These are phyloP conservation scores for Neodiprion lecontei DNA, from an alignment of 1,140 invertebrate genomes.

Conservation along the genomic window DNA sequence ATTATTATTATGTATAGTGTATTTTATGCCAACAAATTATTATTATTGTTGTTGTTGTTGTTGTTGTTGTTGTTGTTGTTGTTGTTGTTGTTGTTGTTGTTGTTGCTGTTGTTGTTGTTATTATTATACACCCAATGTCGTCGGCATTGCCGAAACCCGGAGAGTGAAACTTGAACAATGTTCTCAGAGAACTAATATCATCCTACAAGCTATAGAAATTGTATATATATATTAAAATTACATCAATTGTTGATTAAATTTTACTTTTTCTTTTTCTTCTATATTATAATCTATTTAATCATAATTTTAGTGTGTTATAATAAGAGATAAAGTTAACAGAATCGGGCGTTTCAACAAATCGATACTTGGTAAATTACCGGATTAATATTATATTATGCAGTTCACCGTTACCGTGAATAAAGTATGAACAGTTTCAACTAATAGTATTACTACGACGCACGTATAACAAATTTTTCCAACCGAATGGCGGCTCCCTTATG, in stretches of 20 bases:
- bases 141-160: conserved; percentile 25
- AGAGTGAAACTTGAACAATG: conserved; percentile 54
- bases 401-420: conserved; percentile 23
- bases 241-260: conserved; percentile 38
- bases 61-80: background rate
- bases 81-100: background rate
- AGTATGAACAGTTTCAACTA: conserved; percentile 31
- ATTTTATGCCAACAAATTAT: no score
- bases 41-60: background rate
- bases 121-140: conserved; percentile 40
- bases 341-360: conserved; percentile 39
- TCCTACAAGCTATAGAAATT: conserved; percentile 45
- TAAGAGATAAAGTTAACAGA: conserved; percentile 49
- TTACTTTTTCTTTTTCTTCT: conserved; percentile 31
- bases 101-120: background rate
- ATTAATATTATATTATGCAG: conserved; percentile 34
- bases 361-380: conserved; percentile 28
- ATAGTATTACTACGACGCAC: conserved; percentile 40
- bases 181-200: conserved; percentile 43
- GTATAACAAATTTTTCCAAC: conserved; percentile 33
- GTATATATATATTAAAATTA: conserved; percentile 44
- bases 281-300: conserved; percentile 46
- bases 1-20: no score
- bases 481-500: background rate
- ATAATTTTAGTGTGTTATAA: conserved; percentile 41